Conservation (phyloP, 2,888 invertebrate species). For the Epicampocera succincta region DNA sequence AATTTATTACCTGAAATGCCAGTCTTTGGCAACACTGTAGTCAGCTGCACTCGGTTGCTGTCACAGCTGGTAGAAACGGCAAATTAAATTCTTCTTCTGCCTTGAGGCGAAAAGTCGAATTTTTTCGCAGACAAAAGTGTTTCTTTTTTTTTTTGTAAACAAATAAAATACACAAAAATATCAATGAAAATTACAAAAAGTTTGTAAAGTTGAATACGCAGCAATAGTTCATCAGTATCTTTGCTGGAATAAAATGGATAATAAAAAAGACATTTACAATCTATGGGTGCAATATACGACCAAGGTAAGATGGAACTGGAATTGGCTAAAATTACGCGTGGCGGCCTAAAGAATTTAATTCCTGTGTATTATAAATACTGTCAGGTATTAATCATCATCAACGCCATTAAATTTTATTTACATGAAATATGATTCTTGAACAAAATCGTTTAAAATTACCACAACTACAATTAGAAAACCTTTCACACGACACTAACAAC, state of each 20-base stretch:
- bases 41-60: background rate
- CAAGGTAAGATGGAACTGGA: slow-evolving; percentile 79
- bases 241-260: slow-evolving; percentile 75
- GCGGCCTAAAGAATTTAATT: slow-evolving; percentile 42
- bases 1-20: too few species aligned
- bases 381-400: slow-evolving; percentile 59
- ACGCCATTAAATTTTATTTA: background rate
- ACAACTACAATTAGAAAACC: background rate
- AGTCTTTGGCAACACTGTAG: background rate
- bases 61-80: slow-evolving; percentile 37
- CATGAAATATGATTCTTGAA: too few species aligned
- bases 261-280: slow-evolving; percentile 83
- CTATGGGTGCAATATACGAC: slow-evolving; percentile 83
- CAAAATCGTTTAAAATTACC: background rate
- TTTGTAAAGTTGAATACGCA: slow-evolving; percentile 45
- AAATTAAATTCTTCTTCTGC: background rate
- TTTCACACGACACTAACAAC: slow-evolving; percentile 9
- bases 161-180: slow-evolving; percentile 51
- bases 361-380: slow-evolving; percentile 41
- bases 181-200: slow-evolving; percentile 49
- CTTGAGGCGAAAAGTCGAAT: slow-evolving; percentile 38
- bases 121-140: slow-evolving; percentile 52
- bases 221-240: slow-evolving; percentile 58
- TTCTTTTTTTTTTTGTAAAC: slow-evolving; percentile 62
- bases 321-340: slow-evolving; percentile 41